Base-by-base conservation (phyloP, 2,797 vertebrate species). In the Coregonus sp. region DNA sequence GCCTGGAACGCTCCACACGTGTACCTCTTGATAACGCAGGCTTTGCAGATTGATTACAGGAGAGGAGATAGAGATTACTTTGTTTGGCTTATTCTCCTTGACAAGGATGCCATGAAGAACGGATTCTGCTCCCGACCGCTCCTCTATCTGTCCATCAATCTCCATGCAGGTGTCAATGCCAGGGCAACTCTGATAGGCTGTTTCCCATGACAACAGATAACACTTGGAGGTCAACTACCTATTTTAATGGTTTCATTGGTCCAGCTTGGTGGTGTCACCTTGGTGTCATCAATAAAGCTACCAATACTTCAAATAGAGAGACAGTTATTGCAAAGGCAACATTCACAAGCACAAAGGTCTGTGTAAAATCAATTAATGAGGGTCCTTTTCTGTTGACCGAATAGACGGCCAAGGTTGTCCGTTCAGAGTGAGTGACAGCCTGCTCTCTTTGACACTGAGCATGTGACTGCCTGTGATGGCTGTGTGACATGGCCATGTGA, bases 91-190 rank as follows among this genome's bases (percentile, higher is more conserved):
- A 75, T 52, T 74, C 79, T 77, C 33, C 72, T 70, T 33, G 47
- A 29, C 52, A 7, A 7, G 9, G 20, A 40, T 37, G 50, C 31
- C 14, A 70, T 67, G 74, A 75, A 77, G 63, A 51, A 72, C 52
- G 18, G 68, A 56, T 25, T 35, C 73, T 16, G 59, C n/a, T 20
- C 37, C 4, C 7, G 18, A 16, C 51, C 5, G 33, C 52, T 61
- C n/a, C n/a, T 63, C 20, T 74, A 78, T 81, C 74, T 33, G 78
- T 71, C 77, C 65, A 81, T 87, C 82, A 80, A 66, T 70, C 65
- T 73, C 29, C 63, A 54, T 5, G n/a, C 31, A 20, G 63, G 40
- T 70, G 40, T 70, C 81, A 74, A 68, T 67, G 76, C 74, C 78
- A 69, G 73, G 29, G 75, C 75, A 72, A 59, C 68, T 78, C 73